phyloP scores from a whole-genome alignment of 1,140 invertebrate genomes.

The Anoplophora glabripennis region DNA sequence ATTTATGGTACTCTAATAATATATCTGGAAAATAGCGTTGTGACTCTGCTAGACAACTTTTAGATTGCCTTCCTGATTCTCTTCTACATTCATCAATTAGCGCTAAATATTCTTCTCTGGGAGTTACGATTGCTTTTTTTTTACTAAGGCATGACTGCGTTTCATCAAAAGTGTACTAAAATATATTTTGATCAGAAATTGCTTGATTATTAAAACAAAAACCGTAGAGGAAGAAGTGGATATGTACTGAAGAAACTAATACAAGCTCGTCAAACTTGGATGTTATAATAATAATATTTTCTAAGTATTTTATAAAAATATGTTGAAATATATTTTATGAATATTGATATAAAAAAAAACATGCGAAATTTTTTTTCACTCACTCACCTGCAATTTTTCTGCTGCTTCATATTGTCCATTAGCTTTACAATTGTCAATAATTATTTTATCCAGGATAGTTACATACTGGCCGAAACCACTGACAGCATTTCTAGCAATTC shows the following conservation, averaged over 20 bases:
- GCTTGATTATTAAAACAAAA: too few species aligned
- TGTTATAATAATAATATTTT: too few species aligned
- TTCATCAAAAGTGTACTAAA: neutral
- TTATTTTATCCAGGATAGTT: constrained; percentile 1
- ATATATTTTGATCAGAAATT: too few species aligned
- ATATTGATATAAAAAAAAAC: too few species aligned
- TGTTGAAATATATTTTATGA: too few species aligned
- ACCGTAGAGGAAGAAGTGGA: too few species aligned
- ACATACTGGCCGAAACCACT: neutral
- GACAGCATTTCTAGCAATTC: neutral
- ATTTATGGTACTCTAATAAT: constrained; percentile 6
- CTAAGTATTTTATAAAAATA: too few species aligned
- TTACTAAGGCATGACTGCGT: neutral
- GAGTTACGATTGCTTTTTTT: neutral
- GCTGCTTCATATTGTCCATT: neutral
- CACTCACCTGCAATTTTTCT: neutral
- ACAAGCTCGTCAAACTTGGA: too few species aligned
- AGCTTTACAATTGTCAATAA: constrained; percentile 9
- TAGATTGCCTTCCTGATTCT: constrained; percentile 6
- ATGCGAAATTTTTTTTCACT: too few species aligned
- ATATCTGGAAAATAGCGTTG: constrained; percentile 23
- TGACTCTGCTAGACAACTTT: constrained; percentile 7
- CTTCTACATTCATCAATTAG: constrained; percentile 8
- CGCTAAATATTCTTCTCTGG: constrained; percentile 2
- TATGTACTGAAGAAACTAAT: too few species aligned